Evolutionary conservation across 2,113 vertebrate species (phyloP).

Genomic region (Taurulus bubalis): DNA sequence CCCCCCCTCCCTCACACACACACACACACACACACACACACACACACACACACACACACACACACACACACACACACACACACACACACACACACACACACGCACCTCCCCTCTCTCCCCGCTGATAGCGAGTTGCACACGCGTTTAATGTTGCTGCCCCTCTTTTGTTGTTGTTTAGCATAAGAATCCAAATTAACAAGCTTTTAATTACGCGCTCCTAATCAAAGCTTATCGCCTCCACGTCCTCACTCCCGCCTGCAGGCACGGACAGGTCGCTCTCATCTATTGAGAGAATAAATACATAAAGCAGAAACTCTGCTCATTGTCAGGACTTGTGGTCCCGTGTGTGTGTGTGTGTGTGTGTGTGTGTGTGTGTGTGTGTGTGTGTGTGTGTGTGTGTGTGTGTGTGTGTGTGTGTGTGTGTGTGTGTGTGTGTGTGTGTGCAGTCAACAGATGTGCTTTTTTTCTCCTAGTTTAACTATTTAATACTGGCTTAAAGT

Average conservation of each 20-base stretch:
- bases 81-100: too few relatives aligned
- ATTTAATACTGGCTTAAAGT: background rate
- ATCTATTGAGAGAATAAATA: slow-evolving; percentile 2
- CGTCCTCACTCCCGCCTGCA: slow-evolving; percentile 41
- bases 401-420: too few relatives aligned
- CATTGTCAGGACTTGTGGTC: background rate
- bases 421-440: too few relatives aligned
- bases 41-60: too few relatives aligned
- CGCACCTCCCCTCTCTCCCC: slow-evolving; percentile 17
- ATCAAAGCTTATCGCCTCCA: slow-evolving; percentile 76
- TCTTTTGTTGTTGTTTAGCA: slow-evolving; percentile 75
- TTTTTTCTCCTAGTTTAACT: background rate
- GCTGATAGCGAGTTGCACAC: slow-evolving; percentile 66
- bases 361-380: background rate
- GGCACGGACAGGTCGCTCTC: slow-evolving; percentile 19
- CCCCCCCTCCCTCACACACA: background rate
- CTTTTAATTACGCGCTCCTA: slow-evolving; percentile 81
- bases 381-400: background rate
- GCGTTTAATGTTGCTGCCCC: slow-evolving; percentile 68
- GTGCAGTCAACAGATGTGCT: background rate
- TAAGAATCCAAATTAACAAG: slow-evolving; percentile 84
- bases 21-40: too few relatives aligned
- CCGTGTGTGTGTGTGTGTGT: background rate
- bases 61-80: background rate
- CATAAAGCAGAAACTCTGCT: background rate